Evolutionary conservation across 2,113 vertebrate species (phyloP), one percentile per base, ranked within the genome.

Genomic region (Diphyllodes magnificus): DNA sequence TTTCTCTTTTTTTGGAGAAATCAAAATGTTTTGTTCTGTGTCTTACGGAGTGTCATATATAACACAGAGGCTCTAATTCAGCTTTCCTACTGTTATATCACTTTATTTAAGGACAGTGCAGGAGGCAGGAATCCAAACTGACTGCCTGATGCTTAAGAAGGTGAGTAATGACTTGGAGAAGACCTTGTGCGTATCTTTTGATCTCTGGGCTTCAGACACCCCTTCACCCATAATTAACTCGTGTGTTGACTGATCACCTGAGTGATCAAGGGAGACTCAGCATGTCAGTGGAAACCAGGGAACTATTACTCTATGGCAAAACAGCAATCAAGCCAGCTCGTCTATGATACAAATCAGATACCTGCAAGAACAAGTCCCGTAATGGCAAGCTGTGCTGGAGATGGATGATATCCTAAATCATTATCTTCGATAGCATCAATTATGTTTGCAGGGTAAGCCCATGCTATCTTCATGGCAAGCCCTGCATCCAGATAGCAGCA

Each of bases 361-460:
- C 90, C 79, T 97, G 86, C 73, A 61, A 83, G 91, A 96, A 94
- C 86, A 76, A 96, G 93, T 82, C 93, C 31, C 4, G 9, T 86
- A 95, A 80, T 95, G 84, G 88, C 83, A 90, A 95, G 77, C 79
- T 92, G 77, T 60, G 40, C 82, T 88, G 68, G 82, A 93, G 95
- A 97, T 95, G 87, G 95, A 96, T 94, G 88, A 83, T 94, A 94
- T 77, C 87, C 89, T 96, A 96, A 97, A 96, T 97, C 79, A 81
- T 94, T 96, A 96, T 82, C 87, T 92, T 95, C 77, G 13, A 85
- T 84, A 92, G 35, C 88, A 96, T 88, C 95, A 88, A 83, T 95
- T 96, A 95, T 95, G 79, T 91, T 93, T 93, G 86, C 82, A 86
- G 77, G 82, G 40, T 90, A 95, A 93, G 82, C 84, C 70, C 49